A percentile compares a stretch with the other conserved stretches of the same genome.
These are phyloP conservation scores for Rhagophthalmus giganteus DNA, from an alignment of 2,888 invertebrate species.

Conservation along the genomic window DNA sequence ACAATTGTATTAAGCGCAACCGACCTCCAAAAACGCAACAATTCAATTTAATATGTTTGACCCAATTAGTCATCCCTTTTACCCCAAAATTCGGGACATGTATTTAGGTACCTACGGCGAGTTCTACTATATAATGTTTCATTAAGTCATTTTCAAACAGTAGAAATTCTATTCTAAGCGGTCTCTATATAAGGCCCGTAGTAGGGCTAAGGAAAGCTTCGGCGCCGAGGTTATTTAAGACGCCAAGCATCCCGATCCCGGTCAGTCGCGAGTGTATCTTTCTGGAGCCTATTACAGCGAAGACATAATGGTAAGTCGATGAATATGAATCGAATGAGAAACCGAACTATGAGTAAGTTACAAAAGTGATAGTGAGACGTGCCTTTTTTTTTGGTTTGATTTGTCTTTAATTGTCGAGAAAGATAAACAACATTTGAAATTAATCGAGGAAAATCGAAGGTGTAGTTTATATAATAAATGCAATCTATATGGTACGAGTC, in stretches of 20 bases:
- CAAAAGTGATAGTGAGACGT: background rate
- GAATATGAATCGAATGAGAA: conserved; percentile 1
- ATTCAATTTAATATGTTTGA: background rate
- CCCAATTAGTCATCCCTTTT: conserved; percentile 20
- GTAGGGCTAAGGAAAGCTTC: conserved; percentile 39
- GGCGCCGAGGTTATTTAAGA: conserved; percentile 50
- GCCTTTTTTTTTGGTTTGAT: background rate
- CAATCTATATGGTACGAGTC: no score
- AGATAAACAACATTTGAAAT: no score
- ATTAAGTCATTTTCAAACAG: conserved; percentile 33
- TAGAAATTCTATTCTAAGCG: conserved; percentile 45
- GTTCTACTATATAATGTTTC: conserved; percentile 38
- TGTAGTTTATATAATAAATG: no score
- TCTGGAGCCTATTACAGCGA: conserved; percentile 45
- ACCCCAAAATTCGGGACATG: conserved; percentile 22
- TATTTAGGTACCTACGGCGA: conserved; percentile 23
- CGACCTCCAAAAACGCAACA: no score
- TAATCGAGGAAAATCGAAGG: no score
- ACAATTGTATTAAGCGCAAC: background rate
- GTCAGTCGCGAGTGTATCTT: conserved; percentile 52
- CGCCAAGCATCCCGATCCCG: conserved; percentile 27
- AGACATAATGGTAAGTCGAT: conserved; percentile 51
- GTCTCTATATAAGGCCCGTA: conserved; percentile 48
- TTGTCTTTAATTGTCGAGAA: no score
- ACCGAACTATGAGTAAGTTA: background rate